Evolutionary conservation across 92 coral and sea anemone genomes (phyloP).

Genomic region (Zoanthus sociatus): DNA sequence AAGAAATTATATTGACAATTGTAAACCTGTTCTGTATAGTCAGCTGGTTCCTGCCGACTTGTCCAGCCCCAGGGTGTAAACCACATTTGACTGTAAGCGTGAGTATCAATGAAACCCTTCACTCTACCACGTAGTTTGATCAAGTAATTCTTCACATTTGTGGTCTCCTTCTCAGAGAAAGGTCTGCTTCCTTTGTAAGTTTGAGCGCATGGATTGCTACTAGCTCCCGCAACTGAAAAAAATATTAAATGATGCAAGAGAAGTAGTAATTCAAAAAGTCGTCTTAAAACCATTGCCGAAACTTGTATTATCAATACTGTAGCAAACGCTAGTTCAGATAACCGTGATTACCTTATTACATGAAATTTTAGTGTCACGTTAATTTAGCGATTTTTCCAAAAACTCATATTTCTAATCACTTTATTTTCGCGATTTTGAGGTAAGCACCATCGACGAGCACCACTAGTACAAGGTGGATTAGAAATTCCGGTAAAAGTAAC

Average conservation of each 20-base stretch:
- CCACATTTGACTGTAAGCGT: constrained; percentile 94
- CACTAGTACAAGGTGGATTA: too few relatives aligned
- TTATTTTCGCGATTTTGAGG: too few relatives aligned
- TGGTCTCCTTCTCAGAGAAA: constrained; percentile 76
- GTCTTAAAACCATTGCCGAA: too few relatives aligned
- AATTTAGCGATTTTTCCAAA: too few relatives aligned
- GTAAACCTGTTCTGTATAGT: constrained; percentile 71
- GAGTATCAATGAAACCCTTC: constrained; percentile 91
- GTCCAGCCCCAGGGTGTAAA: constrained; percentile 98
- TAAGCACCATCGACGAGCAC: too few relatives aligned
- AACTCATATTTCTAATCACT: too few relatives aligned
- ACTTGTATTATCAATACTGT: too few relatives aligned
- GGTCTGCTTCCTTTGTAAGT: constrained; percentile 67
- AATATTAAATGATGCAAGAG: background rate
- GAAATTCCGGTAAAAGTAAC: too few relatives aligned
- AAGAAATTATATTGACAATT: background rate
- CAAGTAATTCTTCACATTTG: constrained; percentile 65
- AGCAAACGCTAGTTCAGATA: too few relatives aligned
- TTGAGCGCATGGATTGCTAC: constrained; percentile 60
- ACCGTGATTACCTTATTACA: too few relatives aligned
- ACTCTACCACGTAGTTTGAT: constrained; percentile 41
- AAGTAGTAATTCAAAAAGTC: background rate
- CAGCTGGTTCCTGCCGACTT: constrained; percentile 17
- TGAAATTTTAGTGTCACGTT: too few relatives aligned
- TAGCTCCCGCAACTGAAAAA: constrained; percentile 64